These are phyloP conservation scores for Ochlodes sylvanus DNA, from an alignment of 2,888 invertebrate genomes.

Conservation along the genomic window DNA sequence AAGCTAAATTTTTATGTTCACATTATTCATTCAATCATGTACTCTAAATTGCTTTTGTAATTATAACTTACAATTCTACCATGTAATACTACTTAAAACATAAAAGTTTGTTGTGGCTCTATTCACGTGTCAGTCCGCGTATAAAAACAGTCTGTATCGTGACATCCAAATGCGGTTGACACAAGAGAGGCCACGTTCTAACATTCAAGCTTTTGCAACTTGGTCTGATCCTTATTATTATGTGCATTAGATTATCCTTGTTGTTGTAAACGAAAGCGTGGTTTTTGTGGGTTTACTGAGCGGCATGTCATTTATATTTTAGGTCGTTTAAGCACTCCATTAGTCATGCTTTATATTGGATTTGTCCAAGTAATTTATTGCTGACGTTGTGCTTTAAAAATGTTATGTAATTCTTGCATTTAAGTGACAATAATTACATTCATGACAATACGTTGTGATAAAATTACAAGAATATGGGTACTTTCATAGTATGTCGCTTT, in stretches of 20 bases:
- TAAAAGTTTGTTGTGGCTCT: background rate
- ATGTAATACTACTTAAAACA: background rate
- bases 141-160: conserved; percentile 15
- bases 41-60: too few species aligned
- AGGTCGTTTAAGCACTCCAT: conserved; percentile 31
- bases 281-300: conserved; percentile 33
- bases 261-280: conserved; percentile 31
- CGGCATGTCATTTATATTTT: conserved; percentile 35
- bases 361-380: conserved; percentile 21
- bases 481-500: too few species aligned
- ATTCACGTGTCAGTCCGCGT: background rate
- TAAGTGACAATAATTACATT: too few species aligned
- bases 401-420: too few species aligned
- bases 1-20: too few species aligned
- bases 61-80: too few species aligned
- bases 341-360: conserved; percentile 31
- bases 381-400: background rate
- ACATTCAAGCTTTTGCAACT: conserved; percentile 59
- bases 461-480: too few species aligned
- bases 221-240: conserved; percentile 41
- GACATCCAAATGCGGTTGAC: conserved; percentile 76
- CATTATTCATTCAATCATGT: too few species aligned
- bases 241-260: conserved; percentile 39
- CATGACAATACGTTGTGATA: too few species aligned
- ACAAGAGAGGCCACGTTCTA: conserved; percentile 63